phyloP scores from a whole-genome alignment of 1,140 invertebrate genomes.

The Dendroctonus valens region DNA sequence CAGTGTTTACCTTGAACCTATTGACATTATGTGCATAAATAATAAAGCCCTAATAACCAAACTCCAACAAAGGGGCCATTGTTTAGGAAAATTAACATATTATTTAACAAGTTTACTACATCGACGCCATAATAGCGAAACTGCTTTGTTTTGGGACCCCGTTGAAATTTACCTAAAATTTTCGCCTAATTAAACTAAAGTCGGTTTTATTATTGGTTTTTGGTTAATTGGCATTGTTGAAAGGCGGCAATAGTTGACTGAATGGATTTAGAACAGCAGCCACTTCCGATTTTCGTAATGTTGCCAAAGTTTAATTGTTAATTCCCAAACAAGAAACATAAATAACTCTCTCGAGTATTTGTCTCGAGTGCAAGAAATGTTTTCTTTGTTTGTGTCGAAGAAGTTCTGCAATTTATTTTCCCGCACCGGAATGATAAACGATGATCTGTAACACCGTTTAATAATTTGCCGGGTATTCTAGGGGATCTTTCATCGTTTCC shows the following conservation, averaged over 20 bases:
- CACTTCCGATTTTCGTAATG: neutral
- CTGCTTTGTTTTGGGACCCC: conserved; percentile 21
- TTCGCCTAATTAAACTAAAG: conserved; percentile 20
- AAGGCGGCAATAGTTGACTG: neutral
- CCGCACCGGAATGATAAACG: conserved; percentile 7
- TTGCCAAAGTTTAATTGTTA: neutral
- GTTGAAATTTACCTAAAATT: conserved; percentile 24
- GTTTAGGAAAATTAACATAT: conserved; percentile 25
- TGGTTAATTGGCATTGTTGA: neutral
- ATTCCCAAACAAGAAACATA: neutral
- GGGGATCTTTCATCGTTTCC: conserved; percentile 2
- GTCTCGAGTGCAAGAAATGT: no score
- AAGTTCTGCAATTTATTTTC: neutral
- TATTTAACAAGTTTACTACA: conserved; percentile 31
- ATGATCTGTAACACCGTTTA: conserved; percentile 7
- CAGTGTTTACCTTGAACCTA: no score
- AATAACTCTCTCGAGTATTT: no score
- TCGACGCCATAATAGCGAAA: conserved; percentile 18
- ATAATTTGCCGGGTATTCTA: neutral
- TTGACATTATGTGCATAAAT: no score
- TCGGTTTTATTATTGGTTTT: conserved; percentile 1
- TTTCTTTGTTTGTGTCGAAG: neutral
- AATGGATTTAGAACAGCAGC: neutral
- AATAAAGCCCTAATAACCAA: neutral
- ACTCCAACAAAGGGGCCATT: conserved; percentile 19